Base-by-base conservation (phyloP, 2,113 vertebrate genomes). In the Hystrix cristata region DNA sequence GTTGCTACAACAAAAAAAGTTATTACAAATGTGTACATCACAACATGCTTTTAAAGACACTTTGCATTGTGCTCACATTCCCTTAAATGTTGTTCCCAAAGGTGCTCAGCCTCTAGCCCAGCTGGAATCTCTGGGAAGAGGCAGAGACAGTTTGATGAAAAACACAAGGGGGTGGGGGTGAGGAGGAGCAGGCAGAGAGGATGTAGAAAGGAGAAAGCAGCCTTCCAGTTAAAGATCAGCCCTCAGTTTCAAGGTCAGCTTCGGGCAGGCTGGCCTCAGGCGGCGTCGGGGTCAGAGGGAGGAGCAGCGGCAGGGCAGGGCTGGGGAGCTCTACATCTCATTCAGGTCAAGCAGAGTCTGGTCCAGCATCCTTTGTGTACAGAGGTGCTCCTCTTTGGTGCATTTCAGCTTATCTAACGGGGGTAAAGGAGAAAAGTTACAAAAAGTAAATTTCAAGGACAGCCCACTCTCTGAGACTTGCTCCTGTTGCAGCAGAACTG, bases 331-430 rank as follows among this genome's bases (percentile, higher is more conserved):
- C 99, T 99, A 99, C 99, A 99, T 99, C 98, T 99, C 99, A 13
- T 99, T 99, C 95, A 99, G 99, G 97, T 99, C 99, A 57, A 99
- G 99, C 99, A 99, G 98, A 96, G 99, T 99, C 98, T 99, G 99
- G 96, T 99, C 99, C 99, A 99, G 98, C 94, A 99, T 99, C 79
- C 99, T 98, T 97, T 99, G 99, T 48, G 99, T 99, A 98, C 99
- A 99, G 97, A 99, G 95, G 98, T 99, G 99, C 93, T 99, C 99
- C 69, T 99, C 99, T 98, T 99, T 99, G 99, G 99, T 99, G 59
- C 98, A 97, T 95, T 99, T 98, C 98, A 99, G 98, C 95, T 99
- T 98, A 97, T 99, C 99, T 99, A 98, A 67, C 91, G 81, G 97
- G 93, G 78, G 94, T 60, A 98, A 97, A 95, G 97, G 13, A 14